Evolutionary conservation across 2,113 vertebrate species (phyloP).

Genomic region (Trogon melanurus): DNA sequence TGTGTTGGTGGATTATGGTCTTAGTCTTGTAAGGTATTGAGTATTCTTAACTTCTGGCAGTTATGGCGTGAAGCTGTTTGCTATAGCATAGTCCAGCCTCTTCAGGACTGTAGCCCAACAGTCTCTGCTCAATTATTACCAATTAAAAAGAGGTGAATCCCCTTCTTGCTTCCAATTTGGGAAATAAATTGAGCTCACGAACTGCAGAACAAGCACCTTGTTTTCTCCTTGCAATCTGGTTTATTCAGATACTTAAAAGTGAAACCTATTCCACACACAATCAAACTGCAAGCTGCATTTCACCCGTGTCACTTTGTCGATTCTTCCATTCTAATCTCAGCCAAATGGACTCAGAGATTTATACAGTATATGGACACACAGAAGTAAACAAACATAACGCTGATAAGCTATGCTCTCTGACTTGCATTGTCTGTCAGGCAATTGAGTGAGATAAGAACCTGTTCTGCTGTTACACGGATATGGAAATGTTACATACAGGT

Average conservation of each 20-base stretch:
- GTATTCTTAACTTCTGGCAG: neutral
- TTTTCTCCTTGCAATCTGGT: neutral
- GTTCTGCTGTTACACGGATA: neutral
- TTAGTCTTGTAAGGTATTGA: neutral
- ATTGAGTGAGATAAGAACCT: conserved; percentile 21
- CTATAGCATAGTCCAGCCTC: neutral
- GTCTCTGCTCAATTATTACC: neutral
- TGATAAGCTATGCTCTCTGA: conserved; percentile 17
- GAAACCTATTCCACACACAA: neutral
- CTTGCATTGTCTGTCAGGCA: conserved; percentile 16
- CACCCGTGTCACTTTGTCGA: conserved; percentile 22
- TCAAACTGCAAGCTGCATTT: conserved; percentile 39
- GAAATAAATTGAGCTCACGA: neutral
- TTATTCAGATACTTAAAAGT: conserved; percentile 42
- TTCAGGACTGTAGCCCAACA: neutral
- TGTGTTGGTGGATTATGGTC: neutral
- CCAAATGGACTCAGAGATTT: conserved; percentile 14
- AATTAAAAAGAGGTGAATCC: neutral
- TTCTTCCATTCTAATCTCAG: conserved; percentile 39
- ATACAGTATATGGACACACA: neutral
- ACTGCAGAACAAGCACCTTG: neutral
- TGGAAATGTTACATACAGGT: neutral
- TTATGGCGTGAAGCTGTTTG: neutral
- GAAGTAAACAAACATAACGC: conserved; percentile 6
- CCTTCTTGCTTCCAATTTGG: neutral